These are phyloP conservation scores for Anagrus nilaparvatae DNA, from an alignment of 1,140 invertebrate genomes.

Conservation along the genomic window DNA sequence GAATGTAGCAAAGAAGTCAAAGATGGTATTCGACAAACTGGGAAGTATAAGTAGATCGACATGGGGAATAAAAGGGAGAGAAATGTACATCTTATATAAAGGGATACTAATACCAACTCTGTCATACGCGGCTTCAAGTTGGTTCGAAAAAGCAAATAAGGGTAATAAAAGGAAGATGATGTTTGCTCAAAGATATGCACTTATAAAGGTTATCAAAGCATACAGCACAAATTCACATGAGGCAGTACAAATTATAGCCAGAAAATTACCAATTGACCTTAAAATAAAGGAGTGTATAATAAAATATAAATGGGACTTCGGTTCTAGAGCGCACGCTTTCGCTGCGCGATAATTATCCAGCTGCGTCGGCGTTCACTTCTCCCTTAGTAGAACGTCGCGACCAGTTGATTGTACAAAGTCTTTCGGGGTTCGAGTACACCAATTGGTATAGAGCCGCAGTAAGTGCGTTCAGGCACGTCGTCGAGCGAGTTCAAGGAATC, in stretches of 20 bases:
- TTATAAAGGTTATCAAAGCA: constrained; percentile 18
- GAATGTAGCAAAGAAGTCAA: background rate
- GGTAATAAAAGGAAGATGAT: background rate
- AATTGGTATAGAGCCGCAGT: no score
- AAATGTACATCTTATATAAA: constrained; percentile 18
- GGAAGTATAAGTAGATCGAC: constrained; percentile 3
- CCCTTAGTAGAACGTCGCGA: no score
- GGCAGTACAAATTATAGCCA: constrained; percentile 11
- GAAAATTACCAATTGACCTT: constrained; percentile 11
- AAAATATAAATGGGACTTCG: constrained; percentile 2
- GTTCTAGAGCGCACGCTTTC: no score
- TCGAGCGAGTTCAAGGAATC: no score
- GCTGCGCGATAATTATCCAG: no score
- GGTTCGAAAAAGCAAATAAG: constrained; percentile 15
- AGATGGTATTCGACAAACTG: constrained; percentile 3
- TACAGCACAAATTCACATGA: constrained; percentile 21
- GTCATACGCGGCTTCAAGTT: constrained; percentile 23
- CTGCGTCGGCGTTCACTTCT: no score
- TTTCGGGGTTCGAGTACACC: no score
- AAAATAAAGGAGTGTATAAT: background rate
- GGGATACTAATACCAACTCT: constrained; percentile 18
- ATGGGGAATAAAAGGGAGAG: constrained; percentile 15
- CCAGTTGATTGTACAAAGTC: no score
- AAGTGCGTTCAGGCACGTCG: no score
- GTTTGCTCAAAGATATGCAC: constrained; percentile 17